These are phyloP conservation scores for Archocentrus centrarchus DNA, from an alignment of 2,113 vertebrate species.

Conservation along the genomic window DNA sequence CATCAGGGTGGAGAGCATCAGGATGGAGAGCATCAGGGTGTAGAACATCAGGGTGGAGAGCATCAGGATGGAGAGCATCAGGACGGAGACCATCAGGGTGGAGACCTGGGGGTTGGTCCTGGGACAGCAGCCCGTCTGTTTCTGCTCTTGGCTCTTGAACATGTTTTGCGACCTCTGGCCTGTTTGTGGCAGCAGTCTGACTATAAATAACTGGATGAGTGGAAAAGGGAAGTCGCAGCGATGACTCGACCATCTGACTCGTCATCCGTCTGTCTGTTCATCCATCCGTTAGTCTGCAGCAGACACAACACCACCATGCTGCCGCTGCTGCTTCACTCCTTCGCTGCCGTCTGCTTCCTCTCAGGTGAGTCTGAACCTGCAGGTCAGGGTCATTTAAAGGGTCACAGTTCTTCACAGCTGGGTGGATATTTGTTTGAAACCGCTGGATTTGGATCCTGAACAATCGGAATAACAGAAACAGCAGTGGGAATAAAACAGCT, in stretches of 20 bases:
- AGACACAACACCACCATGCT: conserved; percentile 29
- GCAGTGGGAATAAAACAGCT: not conserved
- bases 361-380: conserved; percentile 51
- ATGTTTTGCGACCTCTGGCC: too few relatives aligned
- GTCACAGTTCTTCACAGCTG: rapidly evolving
- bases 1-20: too few relatives aligned
- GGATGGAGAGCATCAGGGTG: too few relatives aligned
- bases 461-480: not conserved
- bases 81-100: too few relatives aligned
- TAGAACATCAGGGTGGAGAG: too few relatives aligned
- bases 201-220: conserved; percentile 43
- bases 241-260: conserved; percentile 5
- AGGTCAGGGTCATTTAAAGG: not conserved
- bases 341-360: conserved; percentile 16
- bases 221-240: conserved; percentile 42
- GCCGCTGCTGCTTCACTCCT: conserved; percentile 6
- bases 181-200: not conserved
- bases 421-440: not conserved
- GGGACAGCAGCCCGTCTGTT: too few relatives aligned
- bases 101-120: too few relatives aligned
- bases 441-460: not conserved
- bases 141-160: too few relatives aligned
- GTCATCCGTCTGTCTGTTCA: not conserved
- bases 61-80: too few relatives aligned
- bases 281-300: not conserved